Evolutionary conservation across 1,140 invertebrate genomes (phyloP).

Genomic region (Zophobas atratus): DNA sequence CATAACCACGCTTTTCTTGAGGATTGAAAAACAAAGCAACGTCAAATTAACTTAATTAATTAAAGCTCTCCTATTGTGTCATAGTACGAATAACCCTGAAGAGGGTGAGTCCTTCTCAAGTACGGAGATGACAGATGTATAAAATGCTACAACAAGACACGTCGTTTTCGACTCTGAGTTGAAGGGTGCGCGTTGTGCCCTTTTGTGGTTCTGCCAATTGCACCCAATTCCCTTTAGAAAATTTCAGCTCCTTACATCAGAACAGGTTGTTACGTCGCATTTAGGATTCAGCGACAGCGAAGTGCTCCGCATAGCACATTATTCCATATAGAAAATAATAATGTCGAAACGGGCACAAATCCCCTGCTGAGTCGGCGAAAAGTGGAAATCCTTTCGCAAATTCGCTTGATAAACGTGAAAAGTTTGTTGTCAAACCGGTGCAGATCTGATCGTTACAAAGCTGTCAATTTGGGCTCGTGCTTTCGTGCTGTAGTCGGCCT

Average conservation of each 20-base stretch:
- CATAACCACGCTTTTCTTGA: no score
- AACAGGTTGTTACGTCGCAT: conserved; percentile 32
- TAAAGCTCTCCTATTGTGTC: no score
- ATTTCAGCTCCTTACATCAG: not conserved
- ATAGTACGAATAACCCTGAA: no score
- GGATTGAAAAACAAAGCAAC: no score
- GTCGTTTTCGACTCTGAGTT: no score
- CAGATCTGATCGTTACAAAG: not conserved
- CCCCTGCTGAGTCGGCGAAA: conserved; percentile 12
- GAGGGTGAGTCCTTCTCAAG: no score
- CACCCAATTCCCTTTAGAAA: no score
- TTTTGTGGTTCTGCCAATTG: no score
- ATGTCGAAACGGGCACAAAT: conserved; percentile 12
- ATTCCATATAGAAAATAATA: conserved; percentile 30
- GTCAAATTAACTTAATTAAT: no score
- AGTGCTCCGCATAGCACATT: conserved; percentile 12
- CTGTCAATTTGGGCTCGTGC: not conserved
- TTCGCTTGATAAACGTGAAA: conserved; percentile 14
- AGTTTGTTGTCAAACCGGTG: conserved; percentile 23
- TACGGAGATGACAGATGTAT: no score
- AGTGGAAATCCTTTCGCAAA: not conserved
- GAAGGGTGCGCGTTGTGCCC: no score
- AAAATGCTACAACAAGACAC: no score
- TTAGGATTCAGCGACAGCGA: not conserved
- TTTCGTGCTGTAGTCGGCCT: not conserved